phyloP scores from a whole-genome alignment of 2,888 invertebrate genomes.

The Drosophila colorata region DNA sequence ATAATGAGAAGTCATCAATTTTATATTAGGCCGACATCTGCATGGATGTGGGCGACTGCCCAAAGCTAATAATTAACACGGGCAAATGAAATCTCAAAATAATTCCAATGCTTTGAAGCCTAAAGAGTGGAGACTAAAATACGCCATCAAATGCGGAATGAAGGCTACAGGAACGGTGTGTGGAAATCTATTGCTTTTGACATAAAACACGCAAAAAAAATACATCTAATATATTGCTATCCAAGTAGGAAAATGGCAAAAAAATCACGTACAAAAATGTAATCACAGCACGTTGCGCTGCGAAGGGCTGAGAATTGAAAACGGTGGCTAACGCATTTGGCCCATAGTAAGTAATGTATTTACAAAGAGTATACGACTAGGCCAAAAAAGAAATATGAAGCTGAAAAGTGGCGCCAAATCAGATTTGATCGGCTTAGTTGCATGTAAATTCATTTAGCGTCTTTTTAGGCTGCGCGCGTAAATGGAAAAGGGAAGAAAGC shows the following conservation, averaged over 20 bases:
- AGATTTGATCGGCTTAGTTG: slow-evolving; percentile 73
- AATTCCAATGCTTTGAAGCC: not conserved
- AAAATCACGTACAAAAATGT: slow-evolving; percentile 62
- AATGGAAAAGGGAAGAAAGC: slow-evolving; percentile 24
- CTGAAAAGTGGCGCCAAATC: slow-evolving; percentile 51
- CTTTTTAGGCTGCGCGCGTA: slow-evolving; percentile 51
- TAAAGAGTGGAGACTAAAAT: not conserved
- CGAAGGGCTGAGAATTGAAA: slow-evolving; percentile 8
- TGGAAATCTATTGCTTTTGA: slow-evolving; percentile 24
- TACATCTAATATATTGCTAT: slow-evolving; percentile 27
- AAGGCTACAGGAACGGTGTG: slow-evolving; percentile 18
- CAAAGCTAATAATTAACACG: slow-evolving; percentile 55
- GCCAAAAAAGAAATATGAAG: slow-evolving; percentile 1
- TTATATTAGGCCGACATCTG: slow-evolving; percentile 39
- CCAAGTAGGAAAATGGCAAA: slow-evolving; percentile 27
- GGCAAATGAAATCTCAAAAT: slow-evolving; percentile 12
- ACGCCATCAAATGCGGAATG: slow-evolving; percentile 41
- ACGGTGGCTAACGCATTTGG: slow-evolving; percentile 27
- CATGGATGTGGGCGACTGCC: slow-evolving; percentile 54
- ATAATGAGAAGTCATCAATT: slow-evolving; percentile 63
- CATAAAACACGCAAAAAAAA: slow-evolving; percentile 31
- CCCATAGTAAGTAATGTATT: slow-evolving; percentile 35
- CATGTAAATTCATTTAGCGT: slow-evolving; percentile 65
- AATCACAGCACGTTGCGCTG: slow-evolving; percentile 42
- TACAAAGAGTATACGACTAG: slow-evolving; percentile 19